Percentiles rank a stretch among this genome's conserved stretches.
Conservation (phyloP, 2,888 invertebrate species). For the Volucella inflata region DNA sequence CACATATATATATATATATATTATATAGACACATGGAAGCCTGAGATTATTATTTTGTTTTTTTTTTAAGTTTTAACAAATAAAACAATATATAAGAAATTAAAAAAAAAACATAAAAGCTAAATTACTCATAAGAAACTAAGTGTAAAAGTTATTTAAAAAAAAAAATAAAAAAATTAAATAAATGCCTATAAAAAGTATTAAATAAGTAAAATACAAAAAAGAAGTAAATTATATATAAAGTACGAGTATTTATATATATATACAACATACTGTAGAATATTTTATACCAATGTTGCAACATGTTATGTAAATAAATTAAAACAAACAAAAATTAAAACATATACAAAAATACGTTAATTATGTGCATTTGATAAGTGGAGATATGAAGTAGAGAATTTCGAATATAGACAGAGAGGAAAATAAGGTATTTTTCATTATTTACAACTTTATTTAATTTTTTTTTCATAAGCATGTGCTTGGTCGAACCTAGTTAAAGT, state of each 20-base stretch:
- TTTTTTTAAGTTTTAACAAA: slow-evolving; percentile 18
- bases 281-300: slow-evolving; percentile 76
- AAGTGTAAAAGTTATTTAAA: slow-evolving; percentile 51
- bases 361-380: slow-evolving; percentile 35
- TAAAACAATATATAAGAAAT: slow-evolving; percentile 18
- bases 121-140: slow-evolving; percentile 25
- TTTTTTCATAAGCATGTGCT: no score
- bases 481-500: no score
- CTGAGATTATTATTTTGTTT: slow-evolving; percentile 57
- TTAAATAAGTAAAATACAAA: slow-evolving; percentile 73
- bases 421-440: no score
- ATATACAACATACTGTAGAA: slow-evolving; percentile 68
- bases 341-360: slow-evolving; percentile 14
- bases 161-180: slow-evolving; percentile 61
- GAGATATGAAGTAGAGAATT: background rate
- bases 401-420: slow-evolving; percentile 1
- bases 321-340: slow-evolving; percentile 13
- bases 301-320: slow-evolving; percentile 72
- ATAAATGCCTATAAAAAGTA: slow-evolving; percentile 67
- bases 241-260: slow-evolving; percentile 72
- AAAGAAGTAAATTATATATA: slow-evolving; percentile 74
- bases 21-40: slow-evolving; percentile 62
- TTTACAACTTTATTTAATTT: no score
- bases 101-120: slow-evolving; percentile 32
- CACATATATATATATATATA: slow-evolving; percentile 45